A percentile compares a stretch with the other conserved stretches of the same genome.
These are phyloP conservation scores for Glyphotaelius pellucidus DNA, from an alignment of 2,888 invertebrate species.

Conservation along the genomic window DNA sequence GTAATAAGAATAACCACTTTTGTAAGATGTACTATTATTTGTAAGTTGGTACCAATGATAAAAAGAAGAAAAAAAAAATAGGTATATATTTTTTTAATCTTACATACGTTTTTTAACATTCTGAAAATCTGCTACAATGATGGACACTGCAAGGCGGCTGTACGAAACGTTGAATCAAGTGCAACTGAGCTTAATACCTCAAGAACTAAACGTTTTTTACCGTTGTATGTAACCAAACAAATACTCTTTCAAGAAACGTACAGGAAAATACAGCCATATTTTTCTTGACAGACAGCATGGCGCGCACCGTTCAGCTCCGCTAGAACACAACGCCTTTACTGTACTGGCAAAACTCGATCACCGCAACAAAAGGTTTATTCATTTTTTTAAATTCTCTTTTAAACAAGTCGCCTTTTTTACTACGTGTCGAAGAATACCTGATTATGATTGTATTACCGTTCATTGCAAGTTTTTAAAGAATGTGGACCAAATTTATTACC, in stretches of 20 bases:
- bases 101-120: not conserved
- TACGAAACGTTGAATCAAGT: not conserved
- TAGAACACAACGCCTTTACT: not conserved
- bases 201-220: not conserved
- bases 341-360: not conserved
- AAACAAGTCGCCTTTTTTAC: not conserved
- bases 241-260: not conserved
- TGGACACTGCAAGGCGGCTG: not conserved
- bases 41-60: no score
- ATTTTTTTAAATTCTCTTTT: not conserved
- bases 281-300: constrained; percentile 37
- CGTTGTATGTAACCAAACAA: not conserved
- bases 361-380: not conserved
- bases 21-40: no score
- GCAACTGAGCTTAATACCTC: not conserved
- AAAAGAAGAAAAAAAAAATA: no score
- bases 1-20: no score
- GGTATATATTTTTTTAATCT: no score
- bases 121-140: no score
- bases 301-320: not conserved
- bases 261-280: constrained; percentile 27
- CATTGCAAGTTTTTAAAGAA: not conserved
- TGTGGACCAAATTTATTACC: no score
- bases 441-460: not conserved
- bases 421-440: not conserved